These are phyloP conservation scores for Eumerus sabulonum DNA, from an alignment of 2,888 invertebrate species.

Conservation along the genomic window DNA sequence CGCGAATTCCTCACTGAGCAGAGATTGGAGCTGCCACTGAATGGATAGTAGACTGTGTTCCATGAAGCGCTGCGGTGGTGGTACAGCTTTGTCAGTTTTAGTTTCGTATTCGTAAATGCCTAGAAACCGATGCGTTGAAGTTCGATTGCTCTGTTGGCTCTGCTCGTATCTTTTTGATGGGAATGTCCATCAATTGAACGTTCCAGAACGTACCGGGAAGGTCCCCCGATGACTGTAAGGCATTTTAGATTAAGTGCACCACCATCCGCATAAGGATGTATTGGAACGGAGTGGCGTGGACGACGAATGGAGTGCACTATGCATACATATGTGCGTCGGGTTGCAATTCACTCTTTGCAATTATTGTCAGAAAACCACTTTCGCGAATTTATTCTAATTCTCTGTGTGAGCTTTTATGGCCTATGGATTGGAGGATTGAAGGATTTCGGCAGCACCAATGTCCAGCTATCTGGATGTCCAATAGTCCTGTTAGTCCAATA, in stretches of 20 bases:
- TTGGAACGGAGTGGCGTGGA: slow-evolving; percentile 1
- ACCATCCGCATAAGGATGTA: slow-evolving; percentile 21
- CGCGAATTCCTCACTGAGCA: slow-evolving; percentile 58
- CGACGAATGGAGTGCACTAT: too few species aligned
- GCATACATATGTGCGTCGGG: too few species aligned
- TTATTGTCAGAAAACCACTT: slow-evolving; percentile 69
- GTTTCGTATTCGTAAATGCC: too few species aligned
- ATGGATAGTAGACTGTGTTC: slow-evolving; percentile 28
- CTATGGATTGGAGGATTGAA: slow-evolving; percentile 56
- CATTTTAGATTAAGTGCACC: slow-evolving; percentile 23
- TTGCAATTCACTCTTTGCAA: slow-evolving; percentile 65
- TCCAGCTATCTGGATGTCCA: too few species aligned
- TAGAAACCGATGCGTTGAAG: slow-evolving; percentile 48
- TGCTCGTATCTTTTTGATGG: slow-evolving; percentile 60
- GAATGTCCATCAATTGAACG: slow-evolving; percentile 62
- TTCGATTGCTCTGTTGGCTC: slow-evolving; percentile 52
- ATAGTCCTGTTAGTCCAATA: slow-evolving; percentile 20
- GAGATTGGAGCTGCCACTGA: slow-evolving; percentile 18
- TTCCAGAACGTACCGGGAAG: slow-evolving; percentile 49
- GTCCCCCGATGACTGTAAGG: slow-evolving; percentile 47
- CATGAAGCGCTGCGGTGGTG: slow-evolving; percentile 42
- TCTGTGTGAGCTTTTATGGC: slow-evolving; percentile 61
- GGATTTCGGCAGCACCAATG: neutral
- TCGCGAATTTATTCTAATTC: slow-evolving; percentile 69
- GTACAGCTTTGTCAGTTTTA: slow-evolving; percentile 32